Percentiles rank a stretch among this genome's conserved stretches.
Evolutionary conservation across 1,140 invertebrate species (phyloP).

Genomic region (Bicyclus anynana): DNA sequence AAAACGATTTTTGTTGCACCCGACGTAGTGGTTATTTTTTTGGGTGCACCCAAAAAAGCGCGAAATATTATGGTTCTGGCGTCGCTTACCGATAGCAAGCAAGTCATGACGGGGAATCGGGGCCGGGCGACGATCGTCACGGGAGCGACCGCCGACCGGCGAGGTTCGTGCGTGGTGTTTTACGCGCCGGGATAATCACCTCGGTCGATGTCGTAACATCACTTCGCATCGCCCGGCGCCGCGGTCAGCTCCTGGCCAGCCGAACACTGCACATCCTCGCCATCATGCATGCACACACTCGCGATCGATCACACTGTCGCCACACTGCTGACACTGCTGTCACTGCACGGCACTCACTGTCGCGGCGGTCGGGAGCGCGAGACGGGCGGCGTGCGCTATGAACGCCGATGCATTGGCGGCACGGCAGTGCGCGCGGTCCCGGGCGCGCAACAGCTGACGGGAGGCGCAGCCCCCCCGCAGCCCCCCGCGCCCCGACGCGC

Average conservation of each 20-base stretch:
- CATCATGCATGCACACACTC: constrained; percentile 59
- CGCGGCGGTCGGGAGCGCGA: constrained; percentile 23
- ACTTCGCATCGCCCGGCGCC: constrained; percentile 63
- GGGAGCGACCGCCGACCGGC: constrained; percentile 16
- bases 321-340: constrained; percentile 39
- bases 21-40: constrained; percentile 39
- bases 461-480: constrained; percentile 53
- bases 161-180: constrained; percentile 50
- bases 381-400: constrained; percentile 55
- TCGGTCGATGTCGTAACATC: constrained; percentile 72
- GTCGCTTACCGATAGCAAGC: constrained; percentile 59
- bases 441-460: constrained; percentile 72
- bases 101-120: constrained; percentile 35
- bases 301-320: constrained; percentile 47
- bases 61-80: constrained; percentile 48
- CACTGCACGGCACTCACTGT: constrained; percentile 52
- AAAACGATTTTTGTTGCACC: constrained; percentile 45
- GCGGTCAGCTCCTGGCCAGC: constrained; percentile 60
- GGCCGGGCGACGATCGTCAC: constrained; percentile 35
- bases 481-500: constrained; percentile 26
- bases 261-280: constrained; percentile 69
- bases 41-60: constrained; percentile 50
- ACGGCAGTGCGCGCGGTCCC: constrained; percentile 53
- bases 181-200: constrained; percentile 69
- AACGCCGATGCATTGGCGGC: constrained; percentile 69